A percentile compares a stretch with the other conserved stretches of the same genome.
phyloP scores from a whole-genome alignment of 2,113 vertebrate species.

The Stigmatopora nigra region DNA sequence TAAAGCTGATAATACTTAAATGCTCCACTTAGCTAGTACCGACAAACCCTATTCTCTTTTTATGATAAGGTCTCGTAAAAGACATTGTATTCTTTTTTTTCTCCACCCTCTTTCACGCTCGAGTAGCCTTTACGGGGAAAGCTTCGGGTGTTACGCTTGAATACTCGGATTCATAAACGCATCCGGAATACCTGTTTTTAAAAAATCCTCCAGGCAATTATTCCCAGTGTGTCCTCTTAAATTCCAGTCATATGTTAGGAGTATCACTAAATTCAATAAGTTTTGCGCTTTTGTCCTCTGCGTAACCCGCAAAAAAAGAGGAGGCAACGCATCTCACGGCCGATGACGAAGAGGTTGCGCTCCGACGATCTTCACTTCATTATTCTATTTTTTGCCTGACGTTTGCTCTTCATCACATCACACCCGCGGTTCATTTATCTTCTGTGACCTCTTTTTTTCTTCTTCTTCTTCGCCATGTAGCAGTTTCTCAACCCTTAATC shows the following conservation, averaged over 20 bases:
- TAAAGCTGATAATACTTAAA: neutral
- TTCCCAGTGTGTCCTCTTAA: constrained; percentile 35
- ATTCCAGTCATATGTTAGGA: neutral
- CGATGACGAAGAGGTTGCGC: constrained; percentile 5
- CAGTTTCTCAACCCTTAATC: constrained; percentile 22
- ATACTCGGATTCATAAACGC: constrained; percentile 30
- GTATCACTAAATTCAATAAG: constrained; percentile 16
- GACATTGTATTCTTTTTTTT: neutral
- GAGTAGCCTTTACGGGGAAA: neutral
- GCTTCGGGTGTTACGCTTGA: constrained; percentile 8
- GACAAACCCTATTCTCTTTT: neutral
- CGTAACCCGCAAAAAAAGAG: constrained; percentile 23
- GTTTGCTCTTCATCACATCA: constrained; percentile 13
- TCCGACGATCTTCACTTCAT: constrained; percentile 12
- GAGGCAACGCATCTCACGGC: constrained; percentile 12
- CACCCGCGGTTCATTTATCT: constrained; percentile 16
- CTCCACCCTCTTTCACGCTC: neutral
- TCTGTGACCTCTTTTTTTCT: constrained; percentile 17
- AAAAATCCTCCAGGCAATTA: constrained; percentile 30
- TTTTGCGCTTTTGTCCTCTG: constrained; percentile 19
- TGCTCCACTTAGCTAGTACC: neutral
- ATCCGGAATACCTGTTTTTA: too few species aligned
- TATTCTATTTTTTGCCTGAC: neutral
- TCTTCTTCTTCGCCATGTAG: constrained; percentile 17
- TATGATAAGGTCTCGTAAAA: neutral